Evolutionary conservation across 2,113 vertebrate genomes (phyloP).

Genomic region (Cyprinodon variegatus): DNA sequence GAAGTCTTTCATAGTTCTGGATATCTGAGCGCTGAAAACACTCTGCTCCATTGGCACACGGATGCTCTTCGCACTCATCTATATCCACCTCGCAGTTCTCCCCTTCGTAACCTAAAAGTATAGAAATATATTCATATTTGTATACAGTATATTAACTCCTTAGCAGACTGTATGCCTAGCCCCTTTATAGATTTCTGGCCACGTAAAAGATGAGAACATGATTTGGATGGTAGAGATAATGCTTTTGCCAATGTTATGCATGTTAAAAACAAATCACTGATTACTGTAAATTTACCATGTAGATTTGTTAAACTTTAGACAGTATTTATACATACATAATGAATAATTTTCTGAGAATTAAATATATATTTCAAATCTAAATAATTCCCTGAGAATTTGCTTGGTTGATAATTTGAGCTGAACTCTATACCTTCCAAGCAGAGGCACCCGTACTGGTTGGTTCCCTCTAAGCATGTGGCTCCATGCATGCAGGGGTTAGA

Average conservation of each 20-base stretch:
- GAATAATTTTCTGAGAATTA: too few relatives aligned
- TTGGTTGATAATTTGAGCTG: not conserved
- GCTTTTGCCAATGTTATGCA: not conserved
- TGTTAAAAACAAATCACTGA: not conserved
- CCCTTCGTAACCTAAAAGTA: slow-evolving; percentile 71
- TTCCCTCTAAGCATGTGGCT: slow-evolving; percentile 85
- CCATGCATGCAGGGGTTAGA: slow-evolving; percentile 89
- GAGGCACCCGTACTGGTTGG: slow-evolving; percentile 84
- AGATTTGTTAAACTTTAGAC: too few relatives aligned
- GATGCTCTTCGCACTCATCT: slow-evolving; percentile 84
- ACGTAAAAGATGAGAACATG: too few relatives aligned
- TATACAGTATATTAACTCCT: not conserved
- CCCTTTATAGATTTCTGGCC: too few relatives aligned
- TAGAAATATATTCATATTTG: not conserved
- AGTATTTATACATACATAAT: too few relatives aligned
- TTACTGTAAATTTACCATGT: not conserved
- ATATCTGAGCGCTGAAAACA: slow-evolving; percentile 88
- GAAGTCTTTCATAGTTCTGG: slow-evolving; percentile 70
- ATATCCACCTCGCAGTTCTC: slow-evolving; percentile 77
- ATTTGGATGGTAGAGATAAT: not conserved
- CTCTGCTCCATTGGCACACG: slow-evolving; percentile 84
- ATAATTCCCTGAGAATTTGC: not conserved
- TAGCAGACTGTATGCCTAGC: too few relatives aligned
- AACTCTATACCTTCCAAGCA: slow-evolving; percentile 89
- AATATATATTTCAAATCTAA: not conserved